Conservation (phyloP, 2,113 vertebrate species). For the Ia io region DNA sequence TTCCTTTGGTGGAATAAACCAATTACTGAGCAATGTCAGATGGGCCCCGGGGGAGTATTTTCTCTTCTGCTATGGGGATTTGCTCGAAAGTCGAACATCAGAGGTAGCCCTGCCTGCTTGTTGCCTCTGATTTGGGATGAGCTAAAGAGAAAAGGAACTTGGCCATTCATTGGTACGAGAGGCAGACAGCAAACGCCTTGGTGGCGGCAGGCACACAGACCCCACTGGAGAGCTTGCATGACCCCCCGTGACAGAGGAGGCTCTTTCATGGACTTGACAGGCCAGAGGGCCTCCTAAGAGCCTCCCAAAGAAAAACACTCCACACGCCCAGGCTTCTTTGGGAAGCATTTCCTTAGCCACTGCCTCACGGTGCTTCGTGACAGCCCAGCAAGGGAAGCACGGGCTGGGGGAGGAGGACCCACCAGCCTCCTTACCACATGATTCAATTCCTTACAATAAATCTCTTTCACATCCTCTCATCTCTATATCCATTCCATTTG, state of each 20-base stretch:
- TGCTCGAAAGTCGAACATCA: neutral
- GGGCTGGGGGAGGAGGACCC: neutral
- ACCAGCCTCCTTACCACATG: accelerated
- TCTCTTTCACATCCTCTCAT: neutral
- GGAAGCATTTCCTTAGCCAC: neutral
- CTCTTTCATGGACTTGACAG: accelerated
- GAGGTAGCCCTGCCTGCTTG: neutral
- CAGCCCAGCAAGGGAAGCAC: neutral
- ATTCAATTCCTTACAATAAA: neutral
- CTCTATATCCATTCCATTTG: accelerated
- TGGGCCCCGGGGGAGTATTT: neutral
- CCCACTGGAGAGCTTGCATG: accelerated
- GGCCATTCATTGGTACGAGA: accelerated
- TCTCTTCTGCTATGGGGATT: neutral
- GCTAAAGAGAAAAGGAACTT: neutral
- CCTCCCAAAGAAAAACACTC: neutral
- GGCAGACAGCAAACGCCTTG: neutral
- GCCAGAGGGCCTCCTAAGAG: neutral
- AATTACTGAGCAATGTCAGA: neutral
- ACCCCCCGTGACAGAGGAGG: accelerated
- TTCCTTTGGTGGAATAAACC: neutral
- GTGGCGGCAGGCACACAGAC: accelerated
- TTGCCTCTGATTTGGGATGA: neutral
- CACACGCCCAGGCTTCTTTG: neutral
- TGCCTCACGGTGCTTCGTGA: accelerated